phyloP scores from a whole-genome alignment of 2,888 invertebrate genomes.

The Fabriciana adippe region DNA sequence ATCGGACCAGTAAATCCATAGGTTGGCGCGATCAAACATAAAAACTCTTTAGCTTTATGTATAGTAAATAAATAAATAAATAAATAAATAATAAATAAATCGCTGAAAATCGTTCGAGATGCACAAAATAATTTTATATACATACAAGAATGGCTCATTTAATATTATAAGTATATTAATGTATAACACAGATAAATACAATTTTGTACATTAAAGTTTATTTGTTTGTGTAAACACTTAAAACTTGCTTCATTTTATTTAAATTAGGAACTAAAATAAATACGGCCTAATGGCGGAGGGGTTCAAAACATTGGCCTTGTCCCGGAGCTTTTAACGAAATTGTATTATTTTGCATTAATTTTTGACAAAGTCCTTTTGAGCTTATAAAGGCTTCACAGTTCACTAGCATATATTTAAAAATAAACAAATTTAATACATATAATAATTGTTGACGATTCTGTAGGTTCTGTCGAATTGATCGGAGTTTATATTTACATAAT shows the following conservation, averaged over 20 bases:
- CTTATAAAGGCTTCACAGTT: conserved; percentile 47
- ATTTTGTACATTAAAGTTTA: conserved; percentile 55
- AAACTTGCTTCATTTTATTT: conserved; percentile 63
- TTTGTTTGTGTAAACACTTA: conserved; percentile 60
- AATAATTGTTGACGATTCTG: background rate
- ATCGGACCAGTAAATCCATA: too few species aligned
- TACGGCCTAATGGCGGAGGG: conserved; percentile 55
- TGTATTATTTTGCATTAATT: conserved; percentile 81
- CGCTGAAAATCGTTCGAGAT: too few species aligned
- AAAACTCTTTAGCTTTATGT: too few species aligned
- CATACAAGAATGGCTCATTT: too few species aligned
- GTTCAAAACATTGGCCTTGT: conserved; percentile 65
- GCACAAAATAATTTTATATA: too few species aligned
- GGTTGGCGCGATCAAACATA: too few species aligned
- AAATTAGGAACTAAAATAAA: conserved; percentile 79
- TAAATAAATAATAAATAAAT: too few species aligned
- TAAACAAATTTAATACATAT: background rate
- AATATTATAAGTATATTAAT: too few species aligned
- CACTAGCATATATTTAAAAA: conserved; percentile 35
- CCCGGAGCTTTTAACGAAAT: conserved; percentile 71
- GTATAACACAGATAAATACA: background rate
- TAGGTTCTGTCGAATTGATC: too few species aligned
- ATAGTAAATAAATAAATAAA: too few species aligned
- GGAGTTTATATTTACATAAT: too few species aligned
- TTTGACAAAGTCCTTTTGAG: conserved; percentile 69